Conservation (phyloP, 1,140 invertebrate species). For the Drosophila pseudoobscura region DNA sequence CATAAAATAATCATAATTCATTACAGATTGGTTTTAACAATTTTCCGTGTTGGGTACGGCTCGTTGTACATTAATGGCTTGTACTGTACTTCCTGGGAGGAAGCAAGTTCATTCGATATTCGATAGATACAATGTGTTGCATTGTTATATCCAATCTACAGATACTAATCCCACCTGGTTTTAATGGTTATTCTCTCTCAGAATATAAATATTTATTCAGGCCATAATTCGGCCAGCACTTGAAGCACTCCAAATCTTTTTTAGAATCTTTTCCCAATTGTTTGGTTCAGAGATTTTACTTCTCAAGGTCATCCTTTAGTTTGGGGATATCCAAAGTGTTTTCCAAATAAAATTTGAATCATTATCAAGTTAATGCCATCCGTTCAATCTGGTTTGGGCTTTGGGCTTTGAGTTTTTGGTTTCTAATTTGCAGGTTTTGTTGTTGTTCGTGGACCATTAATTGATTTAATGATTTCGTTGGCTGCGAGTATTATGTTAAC, state of each 20-base stretch:
- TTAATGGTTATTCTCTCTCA: too few species aligned
- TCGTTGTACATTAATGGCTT: too few species aligned
- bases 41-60: conserved; percentile 48
- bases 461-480: conserved; percentile 63
- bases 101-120: not conserved
- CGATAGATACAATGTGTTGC: too few species aligned
- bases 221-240: too few species aligned
- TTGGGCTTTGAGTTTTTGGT: conserved; percentile 34
- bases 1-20: conserved; percentile 39
- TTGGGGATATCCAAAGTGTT: not conserved
- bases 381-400: conserved; percentile 54
- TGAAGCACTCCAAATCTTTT: too few species aligned
- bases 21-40: conserved; percentile 33
- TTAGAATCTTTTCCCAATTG: not conserved
- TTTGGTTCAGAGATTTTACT: too few species aligned
- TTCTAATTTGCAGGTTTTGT: conserved; percentile 40
- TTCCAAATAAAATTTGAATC: conserved; percentile 1
- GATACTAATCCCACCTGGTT: too few species aligned
- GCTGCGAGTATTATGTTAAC: conserved; percentile 53
- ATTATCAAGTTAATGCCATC: conserved; percentile 46
- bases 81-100: conserved; percentile 23
- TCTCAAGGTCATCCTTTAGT: conserved; percentile 2
- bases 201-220: too few species aligned
- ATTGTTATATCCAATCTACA: too few species aligned
- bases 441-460: conserved; percentile 62